phyloP scores from a whole-genome alignment of 2,797 vertebrate species.

The Thripadectes ignobilis region DNA sequence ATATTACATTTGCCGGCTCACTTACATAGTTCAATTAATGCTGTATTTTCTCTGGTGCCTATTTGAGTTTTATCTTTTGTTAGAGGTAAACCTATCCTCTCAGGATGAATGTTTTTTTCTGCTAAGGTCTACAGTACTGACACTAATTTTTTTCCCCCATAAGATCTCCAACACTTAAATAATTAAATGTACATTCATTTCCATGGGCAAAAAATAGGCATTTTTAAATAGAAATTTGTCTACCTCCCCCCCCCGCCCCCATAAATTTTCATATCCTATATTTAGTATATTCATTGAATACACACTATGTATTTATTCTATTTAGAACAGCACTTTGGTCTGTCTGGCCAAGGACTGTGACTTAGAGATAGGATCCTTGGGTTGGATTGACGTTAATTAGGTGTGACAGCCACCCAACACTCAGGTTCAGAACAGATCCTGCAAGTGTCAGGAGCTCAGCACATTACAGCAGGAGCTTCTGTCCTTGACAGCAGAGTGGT shows the following conservation, averaged over 20 bases:
- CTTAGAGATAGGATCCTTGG: background rate
- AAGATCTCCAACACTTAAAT: background rate
- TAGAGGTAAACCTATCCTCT: background rate
- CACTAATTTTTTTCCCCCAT: no score
- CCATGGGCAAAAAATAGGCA: background rate
- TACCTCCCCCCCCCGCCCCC: background rate
- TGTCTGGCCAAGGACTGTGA: background rate
- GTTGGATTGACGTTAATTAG: background rate
- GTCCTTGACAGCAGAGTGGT: background rate
- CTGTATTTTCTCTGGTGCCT: background rate
- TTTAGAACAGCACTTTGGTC: background rate
- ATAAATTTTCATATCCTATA: background rate
- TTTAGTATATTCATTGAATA: background rate
- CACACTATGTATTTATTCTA: background rate
- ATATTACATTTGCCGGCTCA: background rate
- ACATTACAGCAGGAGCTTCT: background rate
- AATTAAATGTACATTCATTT: background rate
- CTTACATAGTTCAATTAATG: background rate
- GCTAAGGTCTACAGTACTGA: background rate
- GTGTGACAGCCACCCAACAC: background rate
- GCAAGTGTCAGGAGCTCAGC: constrained; percentile 4
- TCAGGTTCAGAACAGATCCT: background rate
- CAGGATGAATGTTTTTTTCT: background rate
- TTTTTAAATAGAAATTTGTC: background rate
- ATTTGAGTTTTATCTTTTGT: background rate